Percentiles rank a stretch among this genome's conserved stretches.
phyloP scores from a whole-genome alignment of 2,888 invertebrate genomes.

The Epistrophe eligans region DNA sequence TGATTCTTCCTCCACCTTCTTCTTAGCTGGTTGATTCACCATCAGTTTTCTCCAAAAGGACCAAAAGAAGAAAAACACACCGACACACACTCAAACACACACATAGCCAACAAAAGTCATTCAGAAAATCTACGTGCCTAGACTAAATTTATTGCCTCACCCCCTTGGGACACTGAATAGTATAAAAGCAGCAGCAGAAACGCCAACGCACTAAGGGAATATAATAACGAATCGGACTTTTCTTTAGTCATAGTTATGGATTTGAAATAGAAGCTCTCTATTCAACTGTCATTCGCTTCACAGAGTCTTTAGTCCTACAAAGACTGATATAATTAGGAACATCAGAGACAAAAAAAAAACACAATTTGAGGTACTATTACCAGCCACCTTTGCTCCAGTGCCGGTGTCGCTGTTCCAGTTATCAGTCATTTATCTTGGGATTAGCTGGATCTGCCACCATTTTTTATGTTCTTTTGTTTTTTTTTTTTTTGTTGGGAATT shows the following conservation, averaged over 20 bases:
- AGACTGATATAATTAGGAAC: constrained; percentile 69
- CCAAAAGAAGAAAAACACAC: not conserved
- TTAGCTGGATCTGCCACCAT: constrained; percentile 56
- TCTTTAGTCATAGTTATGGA: constrained; percentile 44
- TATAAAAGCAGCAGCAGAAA: not conserved
- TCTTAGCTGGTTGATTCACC: constrained; percentile 14
- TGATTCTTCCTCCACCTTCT: not conserved
- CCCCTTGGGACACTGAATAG: constrained; percentile 60
- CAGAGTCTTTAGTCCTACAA: constrained; percentile 32
- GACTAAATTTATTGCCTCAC: constrained; percentile 78
- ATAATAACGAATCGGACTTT: constrained; percentile 54
- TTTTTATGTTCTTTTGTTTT: constrained; percentile 22
- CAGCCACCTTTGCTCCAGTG: constrained; percentile 51
- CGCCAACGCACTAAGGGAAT: constrained; percentile 13
- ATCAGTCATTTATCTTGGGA: constrained; percentile 74
- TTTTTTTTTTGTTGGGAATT: not conserved
- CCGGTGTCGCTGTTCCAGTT: constrained; percentile 67
- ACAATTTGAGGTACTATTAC: constrained; percentile 15
- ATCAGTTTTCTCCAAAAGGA: constrained; percentile 13
- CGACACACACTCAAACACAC: not conserved
- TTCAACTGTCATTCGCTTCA: constrained; percentile 33
- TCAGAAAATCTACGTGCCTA: constrained; percentile 78
- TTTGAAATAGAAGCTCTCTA: constrained; percentile 37
- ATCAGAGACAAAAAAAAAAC: constrained; percentile 19
- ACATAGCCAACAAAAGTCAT: constrained; percentile 51